Evolutionary conservation across 92 coral and sea anemone species (phyloP), one percentile per base, ranked within the genome.

Genomic region (Galaxea fascicularis): DNA sequence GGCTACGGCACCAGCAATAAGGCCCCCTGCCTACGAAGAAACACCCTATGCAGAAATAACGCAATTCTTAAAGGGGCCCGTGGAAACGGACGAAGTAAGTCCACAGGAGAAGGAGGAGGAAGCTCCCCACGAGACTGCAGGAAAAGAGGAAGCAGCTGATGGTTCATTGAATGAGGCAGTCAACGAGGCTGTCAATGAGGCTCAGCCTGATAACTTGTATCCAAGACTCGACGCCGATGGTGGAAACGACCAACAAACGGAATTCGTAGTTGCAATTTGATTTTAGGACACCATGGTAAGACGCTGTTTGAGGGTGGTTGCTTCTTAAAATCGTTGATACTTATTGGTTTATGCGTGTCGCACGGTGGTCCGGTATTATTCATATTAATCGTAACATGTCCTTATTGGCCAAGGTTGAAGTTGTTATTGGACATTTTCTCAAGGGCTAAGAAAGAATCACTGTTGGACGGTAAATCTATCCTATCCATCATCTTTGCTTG

Each of bases 41-140:
- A 82, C 86, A 12, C 39, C 63, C 45, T 82, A 82, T 18, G 86
- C 86, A 54, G 86, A 82, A 72, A 82, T 82, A 56, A 35, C 78
- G 4, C 77, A 71, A 56, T 82, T 82, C 78, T 59, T 82, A 53
- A 35, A 72, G 21, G 70, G 44, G 0, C 77, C 86, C 10, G 71
- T 69, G 10, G 47, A 22, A 39, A 59, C 86, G 3, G 56, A 82
- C 1, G 69, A 82, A 4, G 56, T 24, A 20, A 29, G 63, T n/a
- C 65, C 64, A 13, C 15, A 28, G 1, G 52, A 65, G 22, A 49
- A 29, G 21, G 30, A 27, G 20, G 10, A 0, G 15, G 70, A 28
- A 25, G 70, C 18, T 27, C 70, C 21, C 10, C 7, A 11, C 20
- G 49, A 45, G 31, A 27, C 46, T 0, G 35, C 30, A 71, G 31